Conservation (phyloP, 2,888 invertebrate species). For the Campaea margaritaria region DNA sequence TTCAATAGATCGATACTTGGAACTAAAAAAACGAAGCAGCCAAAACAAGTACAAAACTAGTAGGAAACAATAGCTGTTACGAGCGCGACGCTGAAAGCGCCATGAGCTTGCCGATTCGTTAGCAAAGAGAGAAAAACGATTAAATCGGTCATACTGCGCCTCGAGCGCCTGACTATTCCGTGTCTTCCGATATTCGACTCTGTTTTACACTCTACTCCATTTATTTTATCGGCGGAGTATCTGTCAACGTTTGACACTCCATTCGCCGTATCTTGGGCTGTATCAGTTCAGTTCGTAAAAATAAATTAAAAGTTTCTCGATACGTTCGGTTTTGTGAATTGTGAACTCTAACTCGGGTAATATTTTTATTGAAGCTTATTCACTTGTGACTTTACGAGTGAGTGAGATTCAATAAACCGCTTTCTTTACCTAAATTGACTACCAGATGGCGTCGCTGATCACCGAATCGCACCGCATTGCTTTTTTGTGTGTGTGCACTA, state of each 20-base stretch:
- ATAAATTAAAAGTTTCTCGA: slow-evolving; percentile 39
- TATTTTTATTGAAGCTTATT: background rate
- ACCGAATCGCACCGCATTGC: no score
- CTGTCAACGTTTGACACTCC: slow-evolving; percentile 42
- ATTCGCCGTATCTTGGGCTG: slow-evolving; percentile 38
- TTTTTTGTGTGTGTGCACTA: no score
- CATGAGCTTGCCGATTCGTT: slow-evolving; percentile 68
- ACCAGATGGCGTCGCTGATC: no score
- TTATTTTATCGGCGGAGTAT: slow-evolving; percentile 41
- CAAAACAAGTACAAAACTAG: slow-evolving; percentile 56
- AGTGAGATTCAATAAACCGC: no score
- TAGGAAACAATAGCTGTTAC: slow-evolving; percentile 65
- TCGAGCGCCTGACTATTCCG: slow-evolving; percentile 42
- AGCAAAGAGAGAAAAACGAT: slow-evolving; percentile 64
- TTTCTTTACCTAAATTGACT: no score
- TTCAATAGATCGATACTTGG: slow-evolving; percentile 55
- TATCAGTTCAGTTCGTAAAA: slow-evolving; percentile 33
- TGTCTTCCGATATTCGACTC: slow-evolving; percentile 52
- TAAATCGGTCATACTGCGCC: slow-evolving; percentile 53
- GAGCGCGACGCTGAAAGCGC: slow-evolving; percentile 63
- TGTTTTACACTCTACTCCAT: slow-evolving; percentile 42
- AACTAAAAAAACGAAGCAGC: slow-evolving; percentile 53
- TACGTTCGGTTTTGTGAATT: slow-evolving; percentile 27
- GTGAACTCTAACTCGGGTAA: slow-evolving; percentile 12
- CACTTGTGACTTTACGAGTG: no score